Evolutionary conservation across 2,888 invertebrate genomes (phyloP), one percentile per base, ranked within the genome.

Genomic region (Netelia melanura): DNA sequence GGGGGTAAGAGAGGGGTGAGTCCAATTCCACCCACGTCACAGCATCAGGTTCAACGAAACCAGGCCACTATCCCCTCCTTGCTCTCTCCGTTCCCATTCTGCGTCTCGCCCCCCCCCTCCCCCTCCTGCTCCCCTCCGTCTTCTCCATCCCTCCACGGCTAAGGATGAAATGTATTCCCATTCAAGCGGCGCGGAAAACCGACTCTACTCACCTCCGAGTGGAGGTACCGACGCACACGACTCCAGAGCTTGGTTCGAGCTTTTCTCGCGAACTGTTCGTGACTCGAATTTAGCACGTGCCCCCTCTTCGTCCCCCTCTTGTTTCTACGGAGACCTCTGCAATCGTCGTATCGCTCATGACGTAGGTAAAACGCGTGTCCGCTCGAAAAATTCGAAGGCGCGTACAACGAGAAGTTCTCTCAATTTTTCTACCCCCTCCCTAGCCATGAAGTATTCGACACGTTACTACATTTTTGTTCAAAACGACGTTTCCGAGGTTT

Each of bases 21-120:
- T 38, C 54, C 58, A 23, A 65, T 62, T 9, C 38, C 17, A 23
- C 71, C 23, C 62, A 70, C 78, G 78, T 81, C 78, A 74, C 43
- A 71, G 78, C 75, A 61, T 85, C 81, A 87, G 86, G 87, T 88
- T 88, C 87, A 85, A 87, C 83, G 84, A 86, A 88, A 88, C 87
- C 81, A 88, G 87, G 86, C 85, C 87, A 85, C 75, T 81, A 71
- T 81, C 79, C 83, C 81, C 83, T 54, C 84, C 79, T 61, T 80
- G 64, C 80, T 70, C 75, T 75, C 52, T 43, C 58, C 25, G 64
- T 38, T 83, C 70, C 71, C 30, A 64, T 58, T 21, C 71, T 78
- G n/a, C 38, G n/a, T 52, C 54, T 8, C 68, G 48, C 38, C 52
- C 71, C 70, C 67, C n/a, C n/a, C 58, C 79, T 78, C 58, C 54